Evolutionary conservation across 2,113 vertebrate genomes (phyloP).

Genomic region (Willisornis vidua): DNA sequence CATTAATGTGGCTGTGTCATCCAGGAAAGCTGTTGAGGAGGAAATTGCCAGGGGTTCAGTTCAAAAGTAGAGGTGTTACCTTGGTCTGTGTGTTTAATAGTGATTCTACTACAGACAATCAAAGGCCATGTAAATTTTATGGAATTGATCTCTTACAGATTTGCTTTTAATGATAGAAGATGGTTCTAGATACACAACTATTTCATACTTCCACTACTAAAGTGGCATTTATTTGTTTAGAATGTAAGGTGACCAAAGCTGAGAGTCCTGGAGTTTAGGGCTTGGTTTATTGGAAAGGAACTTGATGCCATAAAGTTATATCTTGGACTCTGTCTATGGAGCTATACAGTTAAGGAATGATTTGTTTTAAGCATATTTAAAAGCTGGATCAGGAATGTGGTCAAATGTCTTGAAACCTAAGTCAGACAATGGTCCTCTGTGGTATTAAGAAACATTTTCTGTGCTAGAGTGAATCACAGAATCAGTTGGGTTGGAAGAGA

Average conservation of each 20-base stretch:
- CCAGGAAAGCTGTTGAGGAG: neutral
- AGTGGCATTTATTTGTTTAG: neutral
- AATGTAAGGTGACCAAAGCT: neutral
- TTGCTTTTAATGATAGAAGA: neutral
- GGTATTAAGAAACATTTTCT: neutral
- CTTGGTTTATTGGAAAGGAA: neutral
- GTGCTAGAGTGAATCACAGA: neutral
- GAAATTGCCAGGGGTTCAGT: neutral
- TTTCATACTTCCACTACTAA: neutral
- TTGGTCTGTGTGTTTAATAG: neutral
- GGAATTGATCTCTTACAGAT: neutral
- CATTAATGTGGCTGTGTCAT: neutral
- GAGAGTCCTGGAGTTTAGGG: rapidly evolving
- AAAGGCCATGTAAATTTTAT: rapidly evolving
- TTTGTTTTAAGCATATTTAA: neutral
- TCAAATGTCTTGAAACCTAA: neutral
- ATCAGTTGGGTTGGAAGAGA: no score
- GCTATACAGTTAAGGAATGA: neutral
- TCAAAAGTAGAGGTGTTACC: neutral
- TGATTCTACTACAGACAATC: neutral
- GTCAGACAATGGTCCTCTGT: neutral
- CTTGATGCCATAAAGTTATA: neutral
- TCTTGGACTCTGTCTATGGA: neutral
- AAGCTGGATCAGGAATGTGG: neutral
- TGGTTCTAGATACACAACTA: neutral